Conservation (phyloP, 1,140 invertebrate genomes). For the Sinella curviseta region DNA sequence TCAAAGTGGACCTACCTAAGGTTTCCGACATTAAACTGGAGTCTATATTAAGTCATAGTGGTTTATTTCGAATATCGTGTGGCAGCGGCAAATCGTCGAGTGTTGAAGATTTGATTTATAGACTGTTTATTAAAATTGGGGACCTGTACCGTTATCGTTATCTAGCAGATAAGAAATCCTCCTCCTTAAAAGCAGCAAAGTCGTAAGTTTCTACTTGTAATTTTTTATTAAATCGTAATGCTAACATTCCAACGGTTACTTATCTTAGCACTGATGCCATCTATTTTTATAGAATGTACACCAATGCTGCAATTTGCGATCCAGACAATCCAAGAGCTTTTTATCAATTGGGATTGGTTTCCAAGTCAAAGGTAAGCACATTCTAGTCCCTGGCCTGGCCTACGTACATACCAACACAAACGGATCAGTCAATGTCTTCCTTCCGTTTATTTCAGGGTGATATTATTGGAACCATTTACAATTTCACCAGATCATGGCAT, state of each 20-base stretch:
- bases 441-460: constrained; percentile 17
- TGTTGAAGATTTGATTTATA: neutral
- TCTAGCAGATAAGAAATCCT: too few relatives aligned
- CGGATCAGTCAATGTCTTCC: neutral
- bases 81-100: neutral
- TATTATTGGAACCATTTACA: constrained; percentile 21
- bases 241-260: neutral
- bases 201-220: neutral
- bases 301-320: neutral
- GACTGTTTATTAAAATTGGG: neutral
- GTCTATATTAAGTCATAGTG: neutral
- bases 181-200: neutral
- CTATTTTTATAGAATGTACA: constrained; percentile 24
- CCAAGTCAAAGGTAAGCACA: neutral
- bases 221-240: too few relatives aligned
- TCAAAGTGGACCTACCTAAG: neutral
- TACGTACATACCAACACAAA: neutral
- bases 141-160: neutral
- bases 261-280: neutral
- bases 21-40: neutral
- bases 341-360: neutral
- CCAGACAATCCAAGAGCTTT: constrained; percentile 18
- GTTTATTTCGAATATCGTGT: neutral
- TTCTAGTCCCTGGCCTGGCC: too few relatives aligned
- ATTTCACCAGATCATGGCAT: constrained; percentile 5